These are phyloP conservation scores for Rhabdomys dilectus DNA, from an alignment of 2,113 vertebrate species.

Conservation along the genomic window DNA sequence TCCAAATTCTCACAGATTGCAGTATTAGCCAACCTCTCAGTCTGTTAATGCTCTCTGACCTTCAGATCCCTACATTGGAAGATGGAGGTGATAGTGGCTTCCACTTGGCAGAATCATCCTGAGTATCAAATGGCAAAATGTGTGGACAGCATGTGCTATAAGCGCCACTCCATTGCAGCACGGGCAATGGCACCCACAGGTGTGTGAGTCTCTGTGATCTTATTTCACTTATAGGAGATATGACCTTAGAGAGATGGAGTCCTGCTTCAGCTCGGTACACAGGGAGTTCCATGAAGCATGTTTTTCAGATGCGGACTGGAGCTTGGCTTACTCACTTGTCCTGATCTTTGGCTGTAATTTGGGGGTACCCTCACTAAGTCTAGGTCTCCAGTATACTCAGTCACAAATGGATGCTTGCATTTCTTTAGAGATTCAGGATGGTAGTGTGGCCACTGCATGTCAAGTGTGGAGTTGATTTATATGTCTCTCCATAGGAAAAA, in stretches of 20 bases:
- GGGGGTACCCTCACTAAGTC: background rate
- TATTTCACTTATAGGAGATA: slow-evolving; percentile 6
- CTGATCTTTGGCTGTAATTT: background rate
- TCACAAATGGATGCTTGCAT: background rate
- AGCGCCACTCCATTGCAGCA: background rate
- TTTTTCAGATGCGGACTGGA: background rate
- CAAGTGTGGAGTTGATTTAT: background rate
- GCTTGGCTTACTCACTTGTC: background rate
- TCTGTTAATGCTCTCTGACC: background rate
- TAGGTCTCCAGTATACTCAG: background rate
- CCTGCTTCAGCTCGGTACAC: background rate
- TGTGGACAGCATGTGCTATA: background rate
- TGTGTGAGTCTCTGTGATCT: background rate
- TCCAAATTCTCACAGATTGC: background rate
- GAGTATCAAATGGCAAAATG: background rate
- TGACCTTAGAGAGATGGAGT: background rate
- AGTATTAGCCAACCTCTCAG: background rate
- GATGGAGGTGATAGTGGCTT: background rate
- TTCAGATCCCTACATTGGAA: background rate
- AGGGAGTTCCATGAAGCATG: background rate
- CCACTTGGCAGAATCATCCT: background rate
- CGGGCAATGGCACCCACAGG: background rate
- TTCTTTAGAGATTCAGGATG: slow-evolving; percentile 4
- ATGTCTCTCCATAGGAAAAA: background rate
- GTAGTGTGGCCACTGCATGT: background rate